Base-by-base conservation (phyloP, 2,888 invertebrate genomes). In the Diaphora mendica region DNA sequence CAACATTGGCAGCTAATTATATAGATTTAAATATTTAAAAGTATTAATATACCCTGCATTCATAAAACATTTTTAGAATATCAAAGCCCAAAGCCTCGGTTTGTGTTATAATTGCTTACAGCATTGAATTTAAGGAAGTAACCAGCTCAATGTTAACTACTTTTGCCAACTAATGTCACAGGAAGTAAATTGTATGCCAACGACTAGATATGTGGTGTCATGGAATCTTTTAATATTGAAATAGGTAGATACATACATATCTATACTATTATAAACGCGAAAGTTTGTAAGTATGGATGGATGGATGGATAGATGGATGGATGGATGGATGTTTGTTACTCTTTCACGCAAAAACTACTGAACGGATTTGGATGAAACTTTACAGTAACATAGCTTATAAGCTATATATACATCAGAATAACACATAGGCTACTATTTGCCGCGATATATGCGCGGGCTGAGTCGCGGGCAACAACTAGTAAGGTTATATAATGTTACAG, bases 141-240 rank as follows among this genome's bases (percentile, higher is more conserved):
- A 35, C 71, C 76, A 69, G 69, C 72, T 87, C 91, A 91, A 91
- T 92, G 91, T 77, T 64, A 91, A 86, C 92, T 79, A 82, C 87
- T 89, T 85, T 86, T 64, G 64, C 17, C 39, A 64, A 65, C 44
- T 66, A 66, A 23, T 55, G 35, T 35, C 65, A n/a, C 79, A 79
- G 81, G 85, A 82, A 85, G 77, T 72, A 59, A 75, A 68, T 33
- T 23, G 44, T 64, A 30, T n/a, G 30, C 13, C n/a, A 80, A 75
- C n/a, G 64, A 78, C 74, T 77, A 73, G n/a, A 75, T 59, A 35
- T 72, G 33, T 68, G 42, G 39, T 69, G 42, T 20, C 64, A 65
- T 62, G 69, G 70, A 72, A 64, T 62, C 42, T 8, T 44, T 59
- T n/a, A 55, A n/a, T n/a, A 26, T 26, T 26, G 0, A 13, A 59